These are phyloP conservation scores for Orchestia grillus DNA, from an alignment of 1,140 invertebrate species.

Conservation along the genomic window DNA sequence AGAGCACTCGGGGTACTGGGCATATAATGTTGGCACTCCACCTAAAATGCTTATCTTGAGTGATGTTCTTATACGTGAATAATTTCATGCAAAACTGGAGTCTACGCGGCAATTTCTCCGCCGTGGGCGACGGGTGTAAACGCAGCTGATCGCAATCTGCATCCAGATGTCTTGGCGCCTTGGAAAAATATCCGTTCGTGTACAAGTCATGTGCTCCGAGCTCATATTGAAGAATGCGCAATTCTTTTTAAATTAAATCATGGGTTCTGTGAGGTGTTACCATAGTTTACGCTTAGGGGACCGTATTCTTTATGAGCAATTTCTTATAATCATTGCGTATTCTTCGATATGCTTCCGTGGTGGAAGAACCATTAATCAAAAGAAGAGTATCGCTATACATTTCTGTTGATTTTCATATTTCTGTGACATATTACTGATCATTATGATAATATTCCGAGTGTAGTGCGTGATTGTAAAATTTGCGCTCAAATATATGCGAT, in stretches of 20 bases:
- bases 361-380: background rate
- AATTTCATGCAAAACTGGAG: background rate
- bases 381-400: background rate
- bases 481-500: background rate
- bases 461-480: background rate
- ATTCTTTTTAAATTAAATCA: background rate
- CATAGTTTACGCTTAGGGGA: background rate
- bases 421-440: background rate
- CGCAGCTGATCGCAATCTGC: background rate
- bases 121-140: background rate
- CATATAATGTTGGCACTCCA: background rate
- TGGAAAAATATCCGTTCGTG: background rate
- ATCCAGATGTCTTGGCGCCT: background rate
- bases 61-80: background rate
- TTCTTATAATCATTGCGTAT: background rate
- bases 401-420: background rate
- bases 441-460: background rate
- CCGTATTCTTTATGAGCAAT: background rate
- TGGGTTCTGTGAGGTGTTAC: background rate
- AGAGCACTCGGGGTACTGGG: background rate
- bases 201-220: background rate
- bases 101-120: background rate
- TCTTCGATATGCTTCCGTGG: background rate
- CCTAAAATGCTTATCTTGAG: background rate
- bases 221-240: background rate